Base-by-base conservation (phyloP, 2,888 invertebrate species). In the Mantis religiosa region DNA sequence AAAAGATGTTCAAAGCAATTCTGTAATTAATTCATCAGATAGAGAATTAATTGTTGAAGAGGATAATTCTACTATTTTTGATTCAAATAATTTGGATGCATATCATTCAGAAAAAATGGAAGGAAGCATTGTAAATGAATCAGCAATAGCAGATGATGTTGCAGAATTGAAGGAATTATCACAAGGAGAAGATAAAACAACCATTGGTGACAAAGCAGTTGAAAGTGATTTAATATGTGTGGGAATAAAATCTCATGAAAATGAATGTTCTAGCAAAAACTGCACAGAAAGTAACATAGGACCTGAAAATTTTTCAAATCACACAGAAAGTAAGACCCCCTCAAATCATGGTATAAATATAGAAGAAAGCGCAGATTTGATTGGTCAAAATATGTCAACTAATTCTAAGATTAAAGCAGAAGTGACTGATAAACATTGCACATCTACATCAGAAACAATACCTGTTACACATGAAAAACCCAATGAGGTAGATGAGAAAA, bases 401-500 rank as follows among this genome's bases (percentile, higher is more conserved):
- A 25, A 71, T 20, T 20, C 54, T 71, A 4, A 71, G 20, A 71
- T 20, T 71, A 25, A 20, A 25, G 3, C 3, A 71, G 20, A 25
- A 20, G 25, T 20, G 81, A 15, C 82, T 83, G 83, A 86, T 81
- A 25, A 71, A 71, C 54, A 20, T 71, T 20, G 4, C 54, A 71
- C 54, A 3, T 20, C 54, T 71, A 25, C 15, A 71, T 71, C 54
- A 20, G 54, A 71, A 71, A 20, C 15, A 20, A 20, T 3, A 3
- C 20, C 54, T 71, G 8, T 71, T 71, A 25, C 6, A 6, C 28
- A n/a, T 20, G 34, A 28, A 54, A n/a, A n/a, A n/a, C 28, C 47
- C 14, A 28, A 88, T n/a, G 89, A 89, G n/a, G 84, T 83, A 83
- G 82, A 89, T 15, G 86, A 87, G 20, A 83, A 82, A 34, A n/a